phyloP scores from a whole-genome alignment of 2,797 vertebrate genomes.

The Onychomys torridus region DNA sequence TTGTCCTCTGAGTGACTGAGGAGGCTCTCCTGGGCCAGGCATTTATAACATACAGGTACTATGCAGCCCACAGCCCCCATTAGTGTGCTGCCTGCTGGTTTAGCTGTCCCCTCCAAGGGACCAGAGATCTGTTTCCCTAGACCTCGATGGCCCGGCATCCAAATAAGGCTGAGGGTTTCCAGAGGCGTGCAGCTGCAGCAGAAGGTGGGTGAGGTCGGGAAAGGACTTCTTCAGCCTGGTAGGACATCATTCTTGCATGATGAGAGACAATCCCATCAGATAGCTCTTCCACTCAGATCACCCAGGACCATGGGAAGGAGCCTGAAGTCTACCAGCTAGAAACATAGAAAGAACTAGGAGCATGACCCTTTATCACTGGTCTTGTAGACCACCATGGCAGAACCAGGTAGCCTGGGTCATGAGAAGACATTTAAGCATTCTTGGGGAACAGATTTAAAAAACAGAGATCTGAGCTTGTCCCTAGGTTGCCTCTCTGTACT shows the following conservation, averaged over 20 bases:
- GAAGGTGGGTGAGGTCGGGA: rapidly evolving
- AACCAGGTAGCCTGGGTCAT: background rate
- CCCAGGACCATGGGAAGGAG: background rate
- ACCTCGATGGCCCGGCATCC: background rate
- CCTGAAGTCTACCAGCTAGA: rapidly evolving
- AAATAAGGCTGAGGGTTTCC: conserved; percentile 42
- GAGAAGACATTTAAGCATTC: background rate
- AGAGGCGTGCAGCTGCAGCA: background rate
- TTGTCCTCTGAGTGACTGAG: conserved; percentile 81
- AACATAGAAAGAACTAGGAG: background rate
- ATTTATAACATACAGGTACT: conserved; percentile 76
- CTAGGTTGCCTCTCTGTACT: background rate
- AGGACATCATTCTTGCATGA: background rate
- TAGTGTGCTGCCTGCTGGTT: conserved; percentile 61
- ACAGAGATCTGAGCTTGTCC: background rate
- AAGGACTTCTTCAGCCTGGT: background rate
- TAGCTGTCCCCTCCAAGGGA: conserved; percentile 75
- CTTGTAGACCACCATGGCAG: background rate
- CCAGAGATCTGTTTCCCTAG: conserved; percentile 55
- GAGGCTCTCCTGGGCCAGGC: conserved; percentile 59
- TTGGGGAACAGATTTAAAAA: background rate
- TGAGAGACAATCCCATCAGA: background rate
- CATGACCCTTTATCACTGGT: background rate
- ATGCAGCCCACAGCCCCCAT: conserved; percentile 62
- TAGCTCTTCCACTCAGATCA: background rate